Percentiles rank a stretch among this genome's conserved stretches.
Evolutionary conservation across 2,113 vertebrate species (phyloP).

Genomic region (Cololabis saira): DNA sequence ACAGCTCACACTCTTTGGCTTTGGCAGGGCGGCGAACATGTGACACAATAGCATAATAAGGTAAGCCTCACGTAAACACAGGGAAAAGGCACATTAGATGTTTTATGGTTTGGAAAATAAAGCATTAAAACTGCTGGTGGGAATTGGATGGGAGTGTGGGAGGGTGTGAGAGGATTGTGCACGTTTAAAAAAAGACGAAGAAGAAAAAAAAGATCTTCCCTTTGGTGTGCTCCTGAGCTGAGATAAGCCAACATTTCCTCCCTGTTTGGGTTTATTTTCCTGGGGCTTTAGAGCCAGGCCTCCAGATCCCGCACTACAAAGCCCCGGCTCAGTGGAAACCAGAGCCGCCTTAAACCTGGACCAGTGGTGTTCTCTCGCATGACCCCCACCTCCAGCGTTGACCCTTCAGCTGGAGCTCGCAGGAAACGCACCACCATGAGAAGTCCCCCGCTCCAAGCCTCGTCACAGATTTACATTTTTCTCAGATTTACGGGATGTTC

Average conservation of each 20-base stretch:
- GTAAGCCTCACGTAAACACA: constrained; percentile 69
- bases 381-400: constrained; percentile 64
- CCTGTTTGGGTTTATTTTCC: constrained; percentile 75
- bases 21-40: constrained; percentile 51
- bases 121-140: constrained; percentile 63
- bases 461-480: constrained; percentile 4
- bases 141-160: constrained; percentile 55
- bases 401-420: constrained; percentile 46
- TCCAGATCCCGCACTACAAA: constrained; percentile 65
- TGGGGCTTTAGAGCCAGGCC: constrained; percentile 62
- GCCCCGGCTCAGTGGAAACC: constrained; percentile 49
- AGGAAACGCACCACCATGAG: constrained; percentile 25
- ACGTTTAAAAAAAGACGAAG: constrained; percentile 12
- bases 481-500: not conserved
- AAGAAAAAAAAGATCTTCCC: constrained; percentile 13
- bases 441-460: not conserved
- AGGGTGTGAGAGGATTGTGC: constrained; percentile 60
- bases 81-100: constrained; percentile 62
- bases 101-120: constrained; percentile 66
- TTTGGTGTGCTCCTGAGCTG: constrained; percentile 64
- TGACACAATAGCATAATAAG: constrained; percentile 71
- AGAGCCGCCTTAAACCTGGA: constrained; percentile 63
- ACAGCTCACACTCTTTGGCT: constrained; percentile 58
- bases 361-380: constrained; percentile 62
- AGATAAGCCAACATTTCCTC: constrained; percentile 81